Base-by-base conservation (phyloP, 2,888 invertebrate species). In the Ectemnius lituratus region DNA sequence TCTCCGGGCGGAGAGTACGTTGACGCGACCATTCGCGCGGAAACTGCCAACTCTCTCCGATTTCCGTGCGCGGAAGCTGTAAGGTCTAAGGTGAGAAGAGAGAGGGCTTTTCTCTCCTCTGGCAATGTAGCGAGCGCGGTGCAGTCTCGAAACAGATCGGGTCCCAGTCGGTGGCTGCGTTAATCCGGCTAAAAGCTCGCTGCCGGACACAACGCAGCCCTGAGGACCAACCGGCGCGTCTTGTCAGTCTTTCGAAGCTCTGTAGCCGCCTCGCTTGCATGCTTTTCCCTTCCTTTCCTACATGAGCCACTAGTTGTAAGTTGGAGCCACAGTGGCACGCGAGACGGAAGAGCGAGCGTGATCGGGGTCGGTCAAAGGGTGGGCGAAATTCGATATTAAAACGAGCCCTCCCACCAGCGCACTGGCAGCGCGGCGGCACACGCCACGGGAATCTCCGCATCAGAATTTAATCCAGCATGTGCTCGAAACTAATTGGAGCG, bases 181-280 rank as follows among this genome's bases (percentile, higher is more conserved):
- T 88, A 89, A 89, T 89, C 84, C 86, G 75, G 81, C 87, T 88
- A 89, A 89, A 87, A 88, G 88, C 88, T 84, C 76, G 62, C 68
- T 67, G 49, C 49, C 49, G 60, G 61, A 52, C 63, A 64, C 63
- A 64, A 59, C 65, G 67, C 37, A 37, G 11, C 37, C 37, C 37
- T 37, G 8, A 37, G 37, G 37, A 37, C 37, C 37, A 11, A 37
- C 37, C 8, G 8, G 8, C 37, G 8, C 37, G 8, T 37, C 11
- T 37, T 37, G 6, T 37, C 37, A 37, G 8, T 37, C 37, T 8
- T 37, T 37, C 37, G 37, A 37, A 8, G 0, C 37, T 37, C 37
- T 23, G 23, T 23, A 11, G 37, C 37, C 8, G 37, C 37, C 8
- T 11, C 1, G 37, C 11, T 37, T 37, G 37, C 37, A 37, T 37